Evolutionary conservation across 2,888 invertebrate species (phyloP), one percentile per base, ranked within the genome.

Genomic region (Parnassius glacialis): DNA sequence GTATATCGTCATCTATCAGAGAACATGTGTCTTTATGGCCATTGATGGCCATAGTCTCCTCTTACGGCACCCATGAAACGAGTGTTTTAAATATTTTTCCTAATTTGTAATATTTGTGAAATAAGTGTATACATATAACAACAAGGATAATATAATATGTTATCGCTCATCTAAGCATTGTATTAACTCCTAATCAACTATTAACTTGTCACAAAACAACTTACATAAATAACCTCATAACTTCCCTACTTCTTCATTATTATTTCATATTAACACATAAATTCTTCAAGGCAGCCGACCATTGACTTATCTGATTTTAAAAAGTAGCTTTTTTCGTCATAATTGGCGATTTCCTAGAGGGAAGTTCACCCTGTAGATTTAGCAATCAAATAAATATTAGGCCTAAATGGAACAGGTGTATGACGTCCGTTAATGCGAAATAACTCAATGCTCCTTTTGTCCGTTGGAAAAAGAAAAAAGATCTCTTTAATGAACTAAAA

Each of bases 331-430:
- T 62, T 63, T 61, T 54, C 45, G 53, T 56, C 43, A 56, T 63
- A 63, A 63, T 63, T 56, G 63, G 63, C 63, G 63, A 59, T 59
- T 59, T 63, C 59, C 63, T 59, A 63, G 57, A 56, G 63, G 62
- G 63, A 63, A 52, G 56, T 47, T 51, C 58, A 55, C 52, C 55
- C 57, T 10, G 57, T 72, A 78, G 75, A 81, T 86, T 90, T 87
- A 83, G 88, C 90, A 90, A 90, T 90, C 89, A 90, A 87, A 88
- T 88, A 85, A 86, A 86, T 87, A 90, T 89, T 88, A 89, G 80
- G 68, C 71, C 70, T 70, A 75, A 83, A 81, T 79, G 76, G 73
- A 84, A 72, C 88, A 89, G 89, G 88, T 88, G 84, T 47, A 61
- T 64, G 70, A 59, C 52, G 65, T 63, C 72, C 72, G 75, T 75